Conservation (phyloP, 2,797 vertebrate genomes). For the Platyrinchus mystaceus region DNA sequence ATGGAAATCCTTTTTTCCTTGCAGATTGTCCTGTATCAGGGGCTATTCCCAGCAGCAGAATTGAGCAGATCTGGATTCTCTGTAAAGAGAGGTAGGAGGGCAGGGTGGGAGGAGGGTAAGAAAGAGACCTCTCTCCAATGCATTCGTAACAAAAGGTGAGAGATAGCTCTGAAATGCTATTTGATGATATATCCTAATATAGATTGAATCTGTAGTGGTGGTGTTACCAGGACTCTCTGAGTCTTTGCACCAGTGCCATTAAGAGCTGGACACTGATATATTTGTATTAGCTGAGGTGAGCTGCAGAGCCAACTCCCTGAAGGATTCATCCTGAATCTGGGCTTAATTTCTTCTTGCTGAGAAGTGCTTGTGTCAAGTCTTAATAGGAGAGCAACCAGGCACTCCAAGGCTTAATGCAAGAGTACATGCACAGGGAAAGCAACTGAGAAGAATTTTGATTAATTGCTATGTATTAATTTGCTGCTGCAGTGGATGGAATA, state of each 20-base stretch:
- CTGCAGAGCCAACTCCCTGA: neutral
- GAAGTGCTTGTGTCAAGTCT: neutral
- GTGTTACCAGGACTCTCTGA: neutral
- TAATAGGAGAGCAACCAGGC: neutral
- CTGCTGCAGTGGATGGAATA: neutral
- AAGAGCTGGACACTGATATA: neutral
- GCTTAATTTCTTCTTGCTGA: constrained; percentile 15
- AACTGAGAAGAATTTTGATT: constrained; percentile 39
- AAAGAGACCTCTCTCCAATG: neutral
- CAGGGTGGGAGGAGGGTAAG: neutral
- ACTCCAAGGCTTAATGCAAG: neutral
- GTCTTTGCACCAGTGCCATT: neutral
- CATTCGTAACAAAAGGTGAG: neutral
- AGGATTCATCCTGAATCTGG: neutral
- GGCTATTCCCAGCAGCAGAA: neutral
- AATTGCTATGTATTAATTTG: constrained; percentile 40
- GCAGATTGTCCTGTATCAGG: fast-evolving
- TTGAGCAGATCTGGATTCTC: neutral
- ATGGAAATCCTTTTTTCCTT: neutral
- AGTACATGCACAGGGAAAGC: neutral
- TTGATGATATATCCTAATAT: fast-evolving
- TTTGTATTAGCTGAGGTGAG: neutral
- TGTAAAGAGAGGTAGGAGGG: neutral
- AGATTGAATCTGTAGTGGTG: neutral
- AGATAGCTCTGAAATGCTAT: neutral